Evolutionary conservation across 2,113 vertebrate genomes (phyloP).

Genomic region (Manacus vitellinus): DNA sequence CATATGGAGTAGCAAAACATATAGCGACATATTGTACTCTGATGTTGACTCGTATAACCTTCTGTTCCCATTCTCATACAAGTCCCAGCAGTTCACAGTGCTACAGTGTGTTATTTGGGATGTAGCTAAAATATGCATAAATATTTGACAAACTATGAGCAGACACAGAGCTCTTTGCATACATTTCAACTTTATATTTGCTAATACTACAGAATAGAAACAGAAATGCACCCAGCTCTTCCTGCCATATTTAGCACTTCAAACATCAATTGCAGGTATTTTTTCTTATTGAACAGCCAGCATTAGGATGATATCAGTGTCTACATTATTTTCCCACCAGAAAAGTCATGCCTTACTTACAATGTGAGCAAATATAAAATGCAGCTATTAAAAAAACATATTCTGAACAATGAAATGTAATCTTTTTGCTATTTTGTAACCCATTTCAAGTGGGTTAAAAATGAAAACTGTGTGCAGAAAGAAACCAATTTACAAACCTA

Average conservation of each 20-base stretch:
- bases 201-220: background rate
- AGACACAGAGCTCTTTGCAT: background rate
- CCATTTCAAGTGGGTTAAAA: background rate
- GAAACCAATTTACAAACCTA: background rate
- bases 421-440: background rate
- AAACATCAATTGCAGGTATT: background rate
- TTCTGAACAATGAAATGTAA: background rate
- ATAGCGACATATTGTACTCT: background rate
- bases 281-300: background rate
- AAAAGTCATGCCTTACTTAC: background rate
- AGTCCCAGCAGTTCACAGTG: background rate
- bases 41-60: background rate
- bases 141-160: constrained; percentile 12
- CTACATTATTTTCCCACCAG: background rate
- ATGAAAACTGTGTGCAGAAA: background rate
- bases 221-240: background rate
- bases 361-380: background rate
- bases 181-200: background rate
- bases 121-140: background rate
- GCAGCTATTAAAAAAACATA: background rate
- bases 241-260: background rate
- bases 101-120: background rate
- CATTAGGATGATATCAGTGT: background rate
- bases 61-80: background rate
- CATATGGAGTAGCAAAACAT: background rate